phyloP scores from a whole-genome alignment of 1,140 invertebrate species.

The Ceratitis capitata region DNA sequence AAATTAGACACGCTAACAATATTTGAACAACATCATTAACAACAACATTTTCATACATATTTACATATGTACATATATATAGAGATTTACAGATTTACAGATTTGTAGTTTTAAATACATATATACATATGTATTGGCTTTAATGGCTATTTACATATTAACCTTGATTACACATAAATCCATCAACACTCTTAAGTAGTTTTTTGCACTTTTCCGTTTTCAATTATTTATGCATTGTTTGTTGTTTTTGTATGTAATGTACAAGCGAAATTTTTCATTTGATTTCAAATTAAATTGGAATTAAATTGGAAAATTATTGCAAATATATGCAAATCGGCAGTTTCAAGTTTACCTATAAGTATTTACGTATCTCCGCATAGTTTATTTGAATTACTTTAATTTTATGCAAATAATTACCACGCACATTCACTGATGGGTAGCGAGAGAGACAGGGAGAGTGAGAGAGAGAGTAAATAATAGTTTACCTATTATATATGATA shows the following conservation, averaged over 20 bases:
- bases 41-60: background rate
- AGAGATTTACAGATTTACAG: background rate
- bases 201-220: conserved; percentile 29
- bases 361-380: too few relatives aligned
- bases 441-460: background rate
- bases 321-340: background rate
- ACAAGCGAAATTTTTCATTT: background rate
- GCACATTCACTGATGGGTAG: too few relatives aligned
- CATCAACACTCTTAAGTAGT: conserved; percentile 2
- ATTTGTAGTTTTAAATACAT: too few relatives aligned
- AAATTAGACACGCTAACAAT: conserved; percentile 27
- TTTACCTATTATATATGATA: too few relatives aligned
- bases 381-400: too few relatives aligned
- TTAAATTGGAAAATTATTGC: conserved; percentile 1
- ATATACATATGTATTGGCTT: too few relatives aligned
- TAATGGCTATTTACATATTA: too few relatives aligned
- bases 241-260: background rate
- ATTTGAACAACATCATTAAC: background rate
- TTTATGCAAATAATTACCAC: too few relatives aligned
- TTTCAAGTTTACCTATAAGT: background rate
- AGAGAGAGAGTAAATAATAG: too few relatives aligned
- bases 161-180: conserved; percentile 27
- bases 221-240: background rate
- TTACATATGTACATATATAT: too few relatives aligned
- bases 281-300: conserved; percentile 14